Conservation (phyloP, 1,140 invertebrate species). For the Ooceraea biroi region DNA sequence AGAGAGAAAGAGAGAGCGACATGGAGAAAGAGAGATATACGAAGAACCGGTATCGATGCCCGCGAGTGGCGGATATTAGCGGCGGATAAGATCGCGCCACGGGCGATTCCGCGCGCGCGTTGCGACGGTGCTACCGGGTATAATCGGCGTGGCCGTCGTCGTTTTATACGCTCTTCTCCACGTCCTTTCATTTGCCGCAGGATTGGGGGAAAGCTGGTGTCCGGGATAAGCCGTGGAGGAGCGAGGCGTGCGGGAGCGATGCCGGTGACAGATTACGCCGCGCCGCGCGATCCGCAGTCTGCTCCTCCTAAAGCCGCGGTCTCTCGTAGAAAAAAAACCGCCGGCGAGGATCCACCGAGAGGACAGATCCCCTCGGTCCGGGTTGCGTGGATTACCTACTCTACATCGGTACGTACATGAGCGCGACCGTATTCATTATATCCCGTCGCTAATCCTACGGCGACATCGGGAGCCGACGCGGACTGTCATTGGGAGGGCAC, state of each 20-base stretch:
- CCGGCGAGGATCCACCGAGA: constrained; percentile 41
- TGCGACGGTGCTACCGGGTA: not conserved
- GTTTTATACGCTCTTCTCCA: constrained; percentile 39
- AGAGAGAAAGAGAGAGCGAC: not conserved
- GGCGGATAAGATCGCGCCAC: constrained; percentile 46
- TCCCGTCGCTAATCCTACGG: constrained; percentile 55
- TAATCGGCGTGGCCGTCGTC: not conserved
- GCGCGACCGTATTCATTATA: constrained; percentile 74
- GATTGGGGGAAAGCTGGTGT: constrained; percentile 83
- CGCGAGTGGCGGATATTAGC: constrained; percentile 34
- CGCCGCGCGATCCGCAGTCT: constrained; percentile 72
- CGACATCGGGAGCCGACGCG: constrained; percentile 32
- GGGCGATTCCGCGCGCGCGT: constrained; percentile 51
- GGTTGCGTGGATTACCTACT: constrained; percentile 70
- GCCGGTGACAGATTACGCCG: constrained; percentile 84
- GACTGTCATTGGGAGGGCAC: constrained; percentile 40
- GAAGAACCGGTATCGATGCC: constrained; percentile 41
- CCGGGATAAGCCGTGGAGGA: constrained; percentile 84
- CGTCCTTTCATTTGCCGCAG: constrained; percentile 71
- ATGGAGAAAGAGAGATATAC: not conserved
- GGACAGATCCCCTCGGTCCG: constrained; percentile 67
- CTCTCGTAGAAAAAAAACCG: not conserved
- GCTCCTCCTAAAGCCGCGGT: constrained; percentile 65
- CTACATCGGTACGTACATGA: constrained; percentile 72
- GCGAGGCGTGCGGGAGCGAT: constrained; percentile 79